Evolutionary conservation across 2,113 vertebrate species (phyloP).

Genomic region (Emydura subglobosa): DNA sequence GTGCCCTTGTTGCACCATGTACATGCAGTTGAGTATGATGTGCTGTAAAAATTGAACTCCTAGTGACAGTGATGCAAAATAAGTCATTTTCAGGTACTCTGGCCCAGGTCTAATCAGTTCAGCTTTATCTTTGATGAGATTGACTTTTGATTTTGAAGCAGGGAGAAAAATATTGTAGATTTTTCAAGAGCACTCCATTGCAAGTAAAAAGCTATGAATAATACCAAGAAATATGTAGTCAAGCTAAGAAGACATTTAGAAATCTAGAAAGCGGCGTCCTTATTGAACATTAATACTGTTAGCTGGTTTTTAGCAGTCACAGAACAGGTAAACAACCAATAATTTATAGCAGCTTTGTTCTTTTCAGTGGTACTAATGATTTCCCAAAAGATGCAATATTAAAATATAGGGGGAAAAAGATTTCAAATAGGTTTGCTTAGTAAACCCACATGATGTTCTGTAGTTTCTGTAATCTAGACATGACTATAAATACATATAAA

Average conservation of each 20-base stretch:
- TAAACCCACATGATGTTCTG: not conserved
- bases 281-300: not conserved
- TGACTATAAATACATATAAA: not conserved
- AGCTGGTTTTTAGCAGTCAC: not conserved
- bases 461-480: not conserved
- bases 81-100: slow-evolving; percentile 30
- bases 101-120: slow-evolving; percentile 40
- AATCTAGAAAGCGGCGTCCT: not conserved
- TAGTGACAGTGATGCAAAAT: slow-evolving; percentile 10
- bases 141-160: slow-evolving; percentile 40
- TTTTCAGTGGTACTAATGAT: not conserved
- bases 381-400: fast-evolving
- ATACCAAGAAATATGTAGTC: not conserved
- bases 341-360: not conserved
- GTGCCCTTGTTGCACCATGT: slow-evolving; percentile 9
- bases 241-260: not conserved
- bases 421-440: not conserved
- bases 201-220: slow-evolving; percentile 9
- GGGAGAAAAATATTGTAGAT: not conserved
- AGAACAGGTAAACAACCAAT: not conserved
- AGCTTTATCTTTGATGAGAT: slow-evolving; percentile 45
- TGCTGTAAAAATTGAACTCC: slow-evolving; percentile 17
- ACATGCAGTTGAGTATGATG: not conserved
- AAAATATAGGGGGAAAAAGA: not conserved
- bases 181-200: slow-evolving; percentile 38